Base-by-base conservation (phyloP, 2,888 invertebrate genomes). In the Caenorhabditis auriculariae region DNA sequence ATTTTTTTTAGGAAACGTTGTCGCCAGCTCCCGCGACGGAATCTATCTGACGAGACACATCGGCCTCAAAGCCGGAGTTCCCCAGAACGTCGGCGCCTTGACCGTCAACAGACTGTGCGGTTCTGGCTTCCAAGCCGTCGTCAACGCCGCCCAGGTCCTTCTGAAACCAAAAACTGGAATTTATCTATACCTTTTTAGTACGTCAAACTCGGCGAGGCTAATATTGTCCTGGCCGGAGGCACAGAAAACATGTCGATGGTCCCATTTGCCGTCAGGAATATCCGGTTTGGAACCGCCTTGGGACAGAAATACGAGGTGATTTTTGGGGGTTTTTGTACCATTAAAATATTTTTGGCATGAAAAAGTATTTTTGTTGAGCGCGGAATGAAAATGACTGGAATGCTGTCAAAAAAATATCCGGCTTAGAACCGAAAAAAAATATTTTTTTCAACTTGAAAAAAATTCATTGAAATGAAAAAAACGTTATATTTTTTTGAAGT, bases 101-200 rank as follows among this genome's bases (percentile, higher is more conserved):
- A 89, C 89, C 47, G 87, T 98, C 45, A 98, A 96, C 85, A 86
- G 96, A 64, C 86, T 98, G 19, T 98, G 98, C 83, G 98, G 96
- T 17, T 94, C 94, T 28, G 96, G 96, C 1, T 98, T 98, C 84
- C 96, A 98, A 82, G 88, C 96, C 0, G 86, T 98, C 62, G 88
- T 94, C 19, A 92, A 88, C 29, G 69, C 66, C 5, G 61, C 66
- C 17, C 66, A 60, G 49, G 60, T 60, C 21, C 17, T 41, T 15
- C 19, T 32, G 9, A 32, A 32, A 15, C 21, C 21, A 15, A 9
- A 17, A 7, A 41, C 9, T 41, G 41, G 7, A 9, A 15, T 9
- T 9, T 17, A 9, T 12, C 9, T 15, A 26, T 24, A 29, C 24
- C 32, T 43, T 60, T 65, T 21, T 45, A 73, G 64, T 53, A 54